phyloP scores from a whole-genome alignment of 2,113 vertebrate species.

The Sphaerodactylus townsendi region DNA sequence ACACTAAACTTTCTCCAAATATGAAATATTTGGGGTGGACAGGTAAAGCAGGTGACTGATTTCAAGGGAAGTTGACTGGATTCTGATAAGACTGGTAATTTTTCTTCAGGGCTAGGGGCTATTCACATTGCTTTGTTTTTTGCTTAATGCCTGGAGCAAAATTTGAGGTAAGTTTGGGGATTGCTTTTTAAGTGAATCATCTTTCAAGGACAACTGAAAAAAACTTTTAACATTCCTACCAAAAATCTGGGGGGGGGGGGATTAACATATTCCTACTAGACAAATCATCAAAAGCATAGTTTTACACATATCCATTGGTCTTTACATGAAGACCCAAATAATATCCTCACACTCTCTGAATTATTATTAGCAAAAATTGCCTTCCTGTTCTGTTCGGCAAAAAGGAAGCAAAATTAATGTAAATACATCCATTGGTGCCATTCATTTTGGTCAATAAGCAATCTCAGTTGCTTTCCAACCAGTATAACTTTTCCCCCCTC shows the following conservation, averaged over 20 bases:
- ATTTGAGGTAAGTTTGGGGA: no score
- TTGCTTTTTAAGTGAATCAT: no score
- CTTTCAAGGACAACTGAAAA: background rate
- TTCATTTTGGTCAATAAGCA: constrained; percentile 27
- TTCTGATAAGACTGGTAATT: no score
- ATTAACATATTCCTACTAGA: no score
- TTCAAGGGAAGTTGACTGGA: background rate
- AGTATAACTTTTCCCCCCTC: background rate
- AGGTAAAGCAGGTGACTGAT: background rate
- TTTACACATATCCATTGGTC: background rate
- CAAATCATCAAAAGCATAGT: background rate
- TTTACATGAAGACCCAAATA: background rate
- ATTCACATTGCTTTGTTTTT: no score
- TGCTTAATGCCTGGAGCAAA: no score
- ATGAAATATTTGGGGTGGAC: background rate
- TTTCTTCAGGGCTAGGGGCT: no score
- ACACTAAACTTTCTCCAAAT: background rate
- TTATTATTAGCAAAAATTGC: background rate
- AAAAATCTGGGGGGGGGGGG: background rate
- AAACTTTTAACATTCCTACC: background rate
- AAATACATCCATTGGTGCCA: background rate
- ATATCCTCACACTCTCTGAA: background rate
- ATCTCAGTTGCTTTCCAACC: constrained; percentile 4
- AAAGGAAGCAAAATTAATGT: constrained; percentile 7
- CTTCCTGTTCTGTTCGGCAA: background rate